Conservation (phyloP, 2,888 invertebrate genomes). For the Synanthedon tipuliformis region DNA sequence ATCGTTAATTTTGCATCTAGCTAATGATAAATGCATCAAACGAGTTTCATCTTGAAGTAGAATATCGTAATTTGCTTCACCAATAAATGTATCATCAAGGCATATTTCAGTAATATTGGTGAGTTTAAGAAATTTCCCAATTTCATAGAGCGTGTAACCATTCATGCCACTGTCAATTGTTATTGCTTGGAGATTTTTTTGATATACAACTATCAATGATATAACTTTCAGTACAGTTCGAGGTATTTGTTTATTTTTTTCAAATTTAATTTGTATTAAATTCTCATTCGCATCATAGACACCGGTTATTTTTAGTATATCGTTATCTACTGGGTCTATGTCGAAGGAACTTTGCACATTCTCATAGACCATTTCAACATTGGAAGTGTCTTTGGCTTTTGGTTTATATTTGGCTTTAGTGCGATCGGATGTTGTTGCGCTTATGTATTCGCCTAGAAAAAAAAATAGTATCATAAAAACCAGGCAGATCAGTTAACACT, state of each 20-base stretch:
- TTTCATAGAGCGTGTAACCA: constrained; percentile 23
- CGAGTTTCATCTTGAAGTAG: constrained; percentile 18
- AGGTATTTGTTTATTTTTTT: constrained; percentile 24
- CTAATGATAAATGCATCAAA: constrained; percentile 29
- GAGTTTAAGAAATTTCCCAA: constrained; percentile 21
- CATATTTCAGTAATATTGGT: constrained; percentile 35
- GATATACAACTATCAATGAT: constrained; percentile 23
- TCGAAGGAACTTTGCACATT: neutral
- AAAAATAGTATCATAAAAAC: constrained; percentile 1
- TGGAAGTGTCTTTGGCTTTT: constrained; percentile 4
- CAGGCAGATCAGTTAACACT: too few relatives aligned
- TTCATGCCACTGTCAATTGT: constrained; percentile 26
- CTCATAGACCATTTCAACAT: neutral
- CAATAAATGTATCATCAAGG: constrained; percentile 25
- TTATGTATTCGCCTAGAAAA: constrained; percentile 24
- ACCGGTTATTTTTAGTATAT: constrained; percentile 15
- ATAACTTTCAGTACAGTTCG: constrained; percentile 25
- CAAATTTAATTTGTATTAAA: constrained; percentile 27
- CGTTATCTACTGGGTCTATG: neutral
- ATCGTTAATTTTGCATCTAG: constrained; percentile 35
- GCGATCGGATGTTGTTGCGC: constrained; percentile 10
- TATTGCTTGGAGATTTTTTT: constrained; percentile 18
- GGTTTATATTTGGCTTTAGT: constrained; percentile 14
- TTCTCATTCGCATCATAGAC: constrained; percentile 20
- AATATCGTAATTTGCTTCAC: constrained; percentile 27